Evolutionary conservation across 2,797 vertebrate species (phyloP).

Genomic region (Halcyon chelicuti): DNA sequence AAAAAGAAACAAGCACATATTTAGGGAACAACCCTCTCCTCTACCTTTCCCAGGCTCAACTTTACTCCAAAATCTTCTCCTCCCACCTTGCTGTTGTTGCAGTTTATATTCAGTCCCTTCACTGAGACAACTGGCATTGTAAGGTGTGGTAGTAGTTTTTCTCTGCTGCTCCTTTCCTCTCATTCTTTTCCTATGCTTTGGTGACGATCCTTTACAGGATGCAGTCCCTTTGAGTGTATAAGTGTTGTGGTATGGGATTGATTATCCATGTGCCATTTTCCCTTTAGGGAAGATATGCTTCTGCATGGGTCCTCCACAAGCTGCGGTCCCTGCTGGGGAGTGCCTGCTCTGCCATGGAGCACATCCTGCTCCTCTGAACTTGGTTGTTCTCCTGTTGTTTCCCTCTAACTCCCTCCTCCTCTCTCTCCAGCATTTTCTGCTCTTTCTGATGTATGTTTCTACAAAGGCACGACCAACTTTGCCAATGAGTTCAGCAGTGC

Average conservation of each 20-base stretch:
- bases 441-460: neutral
- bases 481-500: neutral
- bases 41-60: neutral
- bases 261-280: neutral
- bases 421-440: neutral
- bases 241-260: too few species aligned
- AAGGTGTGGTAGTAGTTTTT: neutral
- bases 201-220: neutral
- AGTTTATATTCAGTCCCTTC: neutral
- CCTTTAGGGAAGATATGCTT: neutral
- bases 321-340: neutral
- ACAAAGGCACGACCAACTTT: neutral
- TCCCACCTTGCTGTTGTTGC: neutral
- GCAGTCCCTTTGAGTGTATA: accelerated
- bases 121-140: neutral
- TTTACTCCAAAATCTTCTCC: neutral
- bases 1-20: neutral
- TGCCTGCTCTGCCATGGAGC: neutral
- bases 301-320: neutral
- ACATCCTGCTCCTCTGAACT: neutral
- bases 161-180: neutral
- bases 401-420: neutral
- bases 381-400: neutral
- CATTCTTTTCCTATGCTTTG: neutral
- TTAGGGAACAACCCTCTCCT: neutral